Evolutionary conservation across 2,113 vertebrate genomes (phyloP).

Genomic region (Corydoras maculifer): DNA sequence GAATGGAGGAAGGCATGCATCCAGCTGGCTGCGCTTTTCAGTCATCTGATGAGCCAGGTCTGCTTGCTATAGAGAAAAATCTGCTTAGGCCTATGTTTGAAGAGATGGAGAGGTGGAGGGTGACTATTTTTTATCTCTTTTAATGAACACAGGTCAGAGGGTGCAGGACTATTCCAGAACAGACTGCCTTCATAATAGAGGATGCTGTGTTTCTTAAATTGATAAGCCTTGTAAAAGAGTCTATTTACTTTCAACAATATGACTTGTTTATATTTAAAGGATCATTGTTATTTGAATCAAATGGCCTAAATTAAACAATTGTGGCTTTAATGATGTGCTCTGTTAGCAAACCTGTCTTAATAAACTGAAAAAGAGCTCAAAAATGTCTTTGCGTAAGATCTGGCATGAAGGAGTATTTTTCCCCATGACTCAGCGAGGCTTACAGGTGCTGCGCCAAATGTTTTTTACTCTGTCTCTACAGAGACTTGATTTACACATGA

Average conservation of each 20-base stretch:
- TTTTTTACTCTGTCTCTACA: background rate
- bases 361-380: background rate
- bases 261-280: background rate
- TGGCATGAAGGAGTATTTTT: background rate
- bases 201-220: slow-evolving; percentile 13
- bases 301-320: slow-evolving; percentile 3
- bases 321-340: background rate
- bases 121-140: background rate
- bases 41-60: slow-evolving; percentile 18
- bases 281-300: slow-evolving; percentile 15
- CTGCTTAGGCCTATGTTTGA: background rate
- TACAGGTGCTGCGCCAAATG: slow-evolving; percentile 21
- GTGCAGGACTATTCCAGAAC: slow-evolving; percentile 13
- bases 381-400: background rate
- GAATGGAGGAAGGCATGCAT: slow-evolving; percentile 12
- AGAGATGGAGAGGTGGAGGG: slow-evolving; percentile 1
- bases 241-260: slow-evolving; percentile 10
- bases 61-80: background rate
- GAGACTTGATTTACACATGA: slow-evolving; percentile 29
- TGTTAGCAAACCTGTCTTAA: background rate
- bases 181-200: slow-evolving; percentile 19
- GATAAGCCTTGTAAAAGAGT: background rate
- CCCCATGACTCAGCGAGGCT: background rate
- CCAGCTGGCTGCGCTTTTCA: slow-evolving; percentile 1
- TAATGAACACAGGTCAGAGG: slow-evolving; percentile 4